Evolutionary conservation across 2,888 invertebrate species (phyloP), one percentile per base, ranked within the genome.

Genomic region (Nemoura dubitans): DNA sequence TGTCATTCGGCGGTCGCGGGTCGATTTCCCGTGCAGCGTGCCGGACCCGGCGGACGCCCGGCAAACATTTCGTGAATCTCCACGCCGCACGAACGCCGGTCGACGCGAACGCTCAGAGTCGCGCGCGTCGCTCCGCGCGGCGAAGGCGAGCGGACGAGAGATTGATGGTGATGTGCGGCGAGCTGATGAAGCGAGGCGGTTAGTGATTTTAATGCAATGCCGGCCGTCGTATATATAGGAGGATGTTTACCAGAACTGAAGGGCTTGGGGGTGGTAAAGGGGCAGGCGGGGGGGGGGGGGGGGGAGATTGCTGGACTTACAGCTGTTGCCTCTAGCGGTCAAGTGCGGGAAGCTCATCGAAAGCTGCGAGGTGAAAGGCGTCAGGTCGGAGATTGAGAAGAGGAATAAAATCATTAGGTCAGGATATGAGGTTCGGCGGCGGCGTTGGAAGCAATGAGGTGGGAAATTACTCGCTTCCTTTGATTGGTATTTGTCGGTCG

Each of bases 401-500:
- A 10, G 5, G 36, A 36, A 36, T 59, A 59, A 21, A 59, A 59
- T 59, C 59, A 59, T 59, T 59, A 59, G 21, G 59, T 2, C 59
- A 21, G 14, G 59, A 59, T n/a, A n/a, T 59, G 59, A 59, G 59
- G 36, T 7, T 59, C 59, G 16, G 10, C 59, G 59, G 2, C 59
- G 21, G 6, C 16, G 59, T 14, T 59, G 59, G 14, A 21, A 2
- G 16, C 59, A 59, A 59, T 59, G 59, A 21, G 59, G 59, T 14
- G 14, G 59, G 16, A 30, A 27, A 83, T 83, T 59, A 59, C 43
- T 83, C 83, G 83, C 83, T 27, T 30, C n/a, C 43, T 28, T 30
- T 76, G 83, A 83, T 83, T 83, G 83, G 27, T 59, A 83, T 42
- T 43, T 30, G 36, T 83, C 21, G 27, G 36, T 21, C 14, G 59